A percentile compares a stretch with the other conserved stretches of the same genome.
Conservation (phyloP, 2,888 invertebrate genomes). For the Aquatica leii region DNA sequence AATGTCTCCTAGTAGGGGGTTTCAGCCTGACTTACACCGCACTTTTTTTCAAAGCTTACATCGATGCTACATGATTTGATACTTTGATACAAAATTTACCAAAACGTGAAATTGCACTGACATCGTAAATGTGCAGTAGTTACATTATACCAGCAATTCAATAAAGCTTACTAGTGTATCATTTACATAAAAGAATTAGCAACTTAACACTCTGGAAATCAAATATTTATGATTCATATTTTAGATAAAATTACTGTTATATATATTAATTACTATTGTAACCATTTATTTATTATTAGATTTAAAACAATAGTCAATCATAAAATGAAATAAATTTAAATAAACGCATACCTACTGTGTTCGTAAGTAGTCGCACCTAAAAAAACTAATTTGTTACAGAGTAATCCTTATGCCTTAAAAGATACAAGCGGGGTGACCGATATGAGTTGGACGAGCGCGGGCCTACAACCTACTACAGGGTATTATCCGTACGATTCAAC, state of each 20-base stretch:
- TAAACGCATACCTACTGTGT: too few relatives aligned
- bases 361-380: not conserved
- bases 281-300: too few relatives aligned
- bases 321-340: not conserved
- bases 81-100: constrained; percentile 11
- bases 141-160: too few relatives aligned
- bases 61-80: constrained; percentile 11
- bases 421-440: constrained; percentile 82
- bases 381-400: constrained; percentile 63
- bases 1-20: constrained; percentile 51
- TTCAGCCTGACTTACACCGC: constrained; percentile 41
- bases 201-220: not conserved
- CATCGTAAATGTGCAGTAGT: too few relatives aligned
- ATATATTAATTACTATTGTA: too few relatives aligned
- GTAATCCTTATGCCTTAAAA: constrained; percentile 90
- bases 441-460: constrained; percentile 92
- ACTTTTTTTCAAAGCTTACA: constrained; percentile 19
- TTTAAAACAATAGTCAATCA: constrained; percentile 9
- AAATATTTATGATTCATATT: constrained; percentile 7
- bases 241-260: too few relatives aligned
- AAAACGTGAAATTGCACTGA: too few relatives aligned
- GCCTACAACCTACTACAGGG: constrained; percentile 88
- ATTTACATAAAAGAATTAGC: constrained; percentile 11
- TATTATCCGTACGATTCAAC: constrained; percentile 95
- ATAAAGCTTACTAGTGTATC: not conserved